A percentile compares a stretch with the other conserved stretches of the same genome.
These are phyloP conservation scores for Ivindomyrus marchei DNA, from an alignment of 2,113 vertebrate species.

Conservation along the genomic window DNA sequence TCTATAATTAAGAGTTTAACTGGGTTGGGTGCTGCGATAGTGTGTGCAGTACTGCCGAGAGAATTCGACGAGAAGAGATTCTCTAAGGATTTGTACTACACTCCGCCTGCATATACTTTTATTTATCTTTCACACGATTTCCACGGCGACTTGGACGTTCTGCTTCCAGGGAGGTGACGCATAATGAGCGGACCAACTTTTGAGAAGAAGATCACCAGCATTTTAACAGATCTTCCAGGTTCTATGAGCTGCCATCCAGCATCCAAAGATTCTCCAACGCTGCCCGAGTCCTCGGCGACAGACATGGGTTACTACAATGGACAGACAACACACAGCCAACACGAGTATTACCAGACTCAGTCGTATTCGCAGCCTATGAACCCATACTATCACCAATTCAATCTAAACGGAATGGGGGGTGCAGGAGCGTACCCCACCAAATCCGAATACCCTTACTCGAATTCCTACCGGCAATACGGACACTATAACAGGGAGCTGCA, in stretches of 20 bases:
- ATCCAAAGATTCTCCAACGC: conserved; percentile 92
- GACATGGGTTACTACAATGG: conserved; percentile 93
- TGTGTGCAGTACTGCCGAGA: conserved; percentile 46
- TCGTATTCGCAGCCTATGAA: conserved; percentile 77
- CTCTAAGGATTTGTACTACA: conserved; percentile 34
- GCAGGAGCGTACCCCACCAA: conserved; percentile 82
- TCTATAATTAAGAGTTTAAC: conserved; percentile 84
- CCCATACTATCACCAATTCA: conserved; percentile 87
- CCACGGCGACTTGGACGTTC: conserved; percentile 33
- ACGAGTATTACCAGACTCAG: conserved; percentile 81
- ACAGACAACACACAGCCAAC: conserved; percentile 66
- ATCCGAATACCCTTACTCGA: conserved; percentile 83
- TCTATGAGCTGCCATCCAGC: conserved; percentile 89
- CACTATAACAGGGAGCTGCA: conserved; percentile 86
- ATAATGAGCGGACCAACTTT: conserved; percentile 86
- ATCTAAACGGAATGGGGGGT: conserved; percentile 76
- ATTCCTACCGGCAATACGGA: conserved; percentile 82
- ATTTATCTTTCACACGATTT: not conserved
- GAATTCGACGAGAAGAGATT: conserved; percentile 45
- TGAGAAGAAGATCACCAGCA: conserved; percentile 88
- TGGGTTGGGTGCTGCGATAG: conserved; percentile 57
- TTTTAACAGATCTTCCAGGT: conserved; percentile 88
- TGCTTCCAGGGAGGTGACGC: conserved; percentile 35
- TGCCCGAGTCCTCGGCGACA: conserved; percentile 90
- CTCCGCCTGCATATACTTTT: conserved; percentile 19